Base-by-base conservation (phyloP, 2,113 vertebrate species). In the Lutjanus erythropterus region DNA sequence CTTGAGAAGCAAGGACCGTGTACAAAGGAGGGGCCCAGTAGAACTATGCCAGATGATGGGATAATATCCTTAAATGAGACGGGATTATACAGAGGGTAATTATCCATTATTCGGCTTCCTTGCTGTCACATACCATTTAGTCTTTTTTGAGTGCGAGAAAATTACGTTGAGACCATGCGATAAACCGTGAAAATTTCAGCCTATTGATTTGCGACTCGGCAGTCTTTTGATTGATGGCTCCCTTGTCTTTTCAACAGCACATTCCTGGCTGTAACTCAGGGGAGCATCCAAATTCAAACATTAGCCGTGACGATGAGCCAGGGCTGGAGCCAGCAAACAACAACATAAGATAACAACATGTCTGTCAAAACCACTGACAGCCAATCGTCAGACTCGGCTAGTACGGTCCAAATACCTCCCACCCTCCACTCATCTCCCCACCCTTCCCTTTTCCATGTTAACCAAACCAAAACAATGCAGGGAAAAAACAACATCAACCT, bases 221-320 rank as follows among this genome's bases (percentile, higher is more conserved):
- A 23, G 52, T 37, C 37, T 31, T 87, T 71, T 80, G 88, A 92
- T 79, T 85, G 85, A 92, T 75, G 62, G 75, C 29, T 66, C 81
- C 66, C 79, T 85, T 78, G 87, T 91, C 72, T 78, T 64, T 84
- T 59, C 46, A 86, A 73, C 72, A 68, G 67, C 73, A 71, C 87
- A 93, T 93, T 91, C 84, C 87, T 85, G 76, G 78, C 83, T 55
- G 78, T 72, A 85, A 83, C 73, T 83, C 81, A 81, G 58, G 52
- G 71, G 85, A 81, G 71, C 76, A 59, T 68, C 81, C 67, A 59
- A 74, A 91, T 79, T 77, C 82, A 81, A 70, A 71, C 90, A 72
- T 72, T 33, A 80, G 49, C 81, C 49, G 27, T 71, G 75, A 86
- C 61, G 72, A 75, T 23, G 83, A 72, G 70, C 52, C 3, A 3